Evolutionary conservation across 2,113 vertebrate species (phyloP).

Genomic region (Oceanodroma tethys): DNA sequence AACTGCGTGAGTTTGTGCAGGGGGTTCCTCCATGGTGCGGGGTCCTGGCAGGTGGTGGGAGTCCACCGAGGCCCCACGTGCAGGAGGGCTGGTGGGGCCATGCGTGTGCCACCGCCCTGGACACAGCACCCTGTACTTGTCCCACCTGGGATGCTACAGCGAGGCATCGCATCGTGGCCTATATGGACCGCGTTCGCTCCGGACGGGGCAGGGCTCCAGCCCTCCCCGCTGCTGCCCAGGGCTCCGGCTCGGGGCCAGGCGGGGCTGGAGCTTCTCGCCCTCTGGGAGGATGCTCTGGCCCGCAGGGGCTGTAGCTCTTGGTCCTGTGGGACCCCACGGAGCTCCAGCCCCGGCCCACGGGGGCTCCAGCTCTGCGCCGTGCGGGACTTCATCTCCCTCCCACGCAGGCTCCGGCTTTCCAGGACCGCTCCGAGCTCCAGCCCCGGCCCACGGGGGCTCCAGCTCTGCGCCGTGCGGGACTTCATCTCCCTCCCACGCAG

Average conservation of each 20-base stretch:
- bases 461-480: background rate
- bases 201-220: background rate
- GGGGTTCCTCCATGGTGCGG: fast-evolving
- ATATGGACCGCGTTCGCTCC: fast-evolving
- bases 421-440: no score
- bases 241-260: background rate
- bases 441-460: background rate
- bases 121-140: background rate
- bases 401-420: background rate
- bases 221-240: no score
- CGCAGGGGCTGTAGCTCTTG: fast-evolving
- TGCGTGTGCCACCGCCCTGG: fast-evolving
- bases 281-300: background rate
- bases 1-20: background rate
- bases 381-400: background rate
- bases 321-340: background rate
- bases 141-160: fast-evolving
- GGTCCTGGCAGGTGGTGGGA: background rate
- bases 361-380: background rate
- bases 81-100: background rate
- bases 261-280: background rate
- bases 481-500: background rate
- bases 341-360: background rate
- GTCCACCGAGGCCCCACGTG: fast-evolving
- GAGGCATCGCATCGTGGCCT: fast-evolving